These are phyloP conservation scores for Neodontobutis hainanensis DNA, from an alignment of 2,113 vertebrate species.

Conservation along the genomic window DNA sequence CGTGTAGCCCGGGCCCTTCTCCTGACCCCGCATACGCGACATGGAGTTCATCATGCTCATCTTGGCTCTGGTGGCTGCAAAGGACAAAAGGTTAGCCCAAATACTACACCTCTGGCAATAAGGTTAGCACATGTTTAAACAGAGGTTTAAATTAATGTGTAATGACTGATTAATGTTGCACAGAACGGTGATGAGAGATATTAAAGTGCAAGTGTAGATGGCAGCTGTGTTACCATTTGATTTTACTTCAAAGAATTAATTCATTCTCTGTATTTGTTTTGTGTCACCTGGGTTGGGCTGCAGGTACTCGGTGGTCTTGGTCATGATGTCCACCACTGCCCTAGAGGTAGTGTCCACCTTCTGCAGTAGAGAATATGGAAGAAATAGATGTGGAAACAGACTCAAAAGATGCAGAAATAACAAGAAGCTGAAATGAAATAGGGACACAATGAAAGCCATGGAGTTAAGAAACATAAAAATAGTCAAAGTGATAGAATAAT, in stretches of 20 bases:
- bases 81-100: not conserved
- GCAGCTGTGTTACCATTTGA: not conserved
- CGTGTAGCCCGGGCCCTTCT: conserved; percentile 94
- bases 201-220: too few relatives aligned
- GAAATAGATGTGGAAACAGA: not conserved
- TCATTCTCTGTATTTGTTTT: not conserved
- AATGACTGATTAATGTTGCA: not conserved
- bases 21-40: conserved; percentile 98
- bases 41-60: conserved; percentile 99
- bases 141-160: not conserved
- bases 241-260: too few relatives aligned
- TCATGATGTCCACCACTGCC: conserved; percentile 96
- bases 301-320: conserved; percentile 97
- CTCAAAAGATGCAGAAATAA: not conserved
- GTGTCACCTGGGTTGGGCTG: conserved; percentile 95
- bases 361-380: conserved; percentile 69
- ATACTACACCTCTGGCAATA: not conserved
- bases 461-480: not conserved
- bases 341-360: conserved; percentile 93
- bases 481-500: not conserved
- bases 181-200: too few relatives aligned
- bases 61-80: conserved; percentile 94
- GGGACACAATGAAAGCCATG: not conserved
- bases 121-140: not conserved
- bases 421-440: not conserved